A percentile compares a stretch with the other conserved stretches of the same genome.
Conservation (phyloP, 2,113 vertebrate species). For the Rafetus swinhoei region DNA sequence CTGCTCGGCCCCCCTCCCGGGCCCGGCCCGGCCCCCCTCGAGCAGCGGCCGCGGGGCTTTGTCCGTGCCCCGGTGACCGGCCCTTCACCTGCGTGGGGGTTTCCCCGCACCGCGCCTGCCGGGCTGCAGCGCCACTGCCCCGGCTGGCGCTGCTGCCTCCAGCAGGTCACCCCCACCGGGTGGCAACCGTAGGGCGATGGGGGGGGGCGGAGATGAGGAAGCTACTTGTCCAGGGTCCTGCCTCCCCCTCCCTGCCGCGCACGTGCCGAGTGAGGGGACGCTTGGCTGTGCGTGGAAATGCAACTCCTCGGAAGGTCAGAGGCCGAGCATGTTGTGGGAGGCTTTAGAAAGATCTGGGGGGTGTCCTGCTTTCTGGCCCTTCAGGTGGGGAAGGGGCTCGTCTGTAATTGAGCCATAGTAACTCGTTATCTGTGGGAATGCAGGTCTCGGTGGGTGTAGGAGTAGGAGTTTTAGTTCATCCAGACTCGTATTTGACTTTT, state of each 20-base stretch:
- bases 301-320: background rate
- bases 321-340: background rate
- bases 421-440: background rate
- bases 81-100: background rate
- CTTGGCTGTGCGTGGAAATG: background rate
- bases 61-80: background rate
- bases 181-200: no score
- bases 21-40: background rate
- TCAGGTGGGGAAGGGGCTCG: background rate
- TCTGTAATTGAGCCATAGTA: no score
- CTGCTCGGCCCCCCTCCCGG: no score
- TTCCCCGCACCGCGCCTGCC: no score
- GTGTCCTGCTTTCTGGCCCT: background rate
- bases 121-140: no score
- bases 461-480: background rate
- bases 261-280: background rate
- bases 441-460: background rate
- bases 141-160: no score
- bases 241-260: background rate
- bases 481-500: background rate
- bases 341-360: background rate
- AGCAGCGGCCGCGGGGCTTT: conserved; percentile 11
- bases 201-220: accelerated
- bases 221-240: accelerated
- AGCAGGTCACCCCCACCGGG: no score